Evolutionary conservation across 2,888 invertebrate genomes (phyloP), one percentile per base, ranked within the genome.

Genomic region (Azorinus chamasolen): DNA sequence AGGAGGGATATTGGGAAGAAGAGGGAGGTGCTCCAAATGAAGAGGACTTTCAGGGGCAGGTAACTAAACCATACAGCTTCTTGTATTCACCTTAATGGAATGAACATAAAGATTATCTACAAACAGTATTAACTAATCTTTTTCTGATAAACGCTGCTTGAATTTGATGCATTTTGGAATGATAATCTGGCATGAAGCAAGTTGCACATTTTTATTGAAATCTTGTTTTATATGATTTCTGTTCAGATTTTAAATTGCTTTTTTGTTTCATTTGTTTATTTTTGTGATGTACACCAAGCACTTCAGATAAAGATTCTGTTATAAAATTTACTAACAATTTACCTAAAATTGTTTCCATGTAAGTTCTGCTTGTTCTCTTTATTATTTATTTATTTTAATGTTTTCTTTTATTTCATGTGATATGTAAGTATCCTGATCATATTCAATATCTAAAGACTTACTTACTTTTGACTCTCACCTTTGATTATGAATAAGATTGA

Each of bases 381-480:
- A 39, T 58, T 50, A 50, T 39, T 41, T 48, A 58, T 39, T 25
- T 48, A 32, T 27, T 57, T 45, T 65, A 25, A 45, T 45, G 66
- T 77, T 53, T n/a, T 66, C 32, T 54, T 78, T 69, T 61, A 51
- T 78, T 78, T 78, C 78, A 78, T 78, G 64, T 72, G 22, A 16
- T 68, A 72, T 78, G 78, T 78, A 78, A 78, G 78, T 78, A 78
- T 78, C 55, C 39, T 63, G 66, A 20, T 43, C 32, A 46, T 48
- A 53, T 32, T 32, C 32, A 32, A 32, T 32, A 32, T 32, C 10
- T 32, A 32, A 32, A 32, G 10, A 32, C 32, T 32, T 32, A 32
- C 32, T 32, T 32, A 32, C 32, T 32, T 32, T 32, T 32, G 32
- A 32, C 32, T 32, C 10, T 32, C 32, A 32, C 32, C 32, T 32